These are phyloP conservation scores for Engystomops pustulosus DNA, from an alignment of 2,113 vertebrate species.

Conservation along the genomic window DNA sequence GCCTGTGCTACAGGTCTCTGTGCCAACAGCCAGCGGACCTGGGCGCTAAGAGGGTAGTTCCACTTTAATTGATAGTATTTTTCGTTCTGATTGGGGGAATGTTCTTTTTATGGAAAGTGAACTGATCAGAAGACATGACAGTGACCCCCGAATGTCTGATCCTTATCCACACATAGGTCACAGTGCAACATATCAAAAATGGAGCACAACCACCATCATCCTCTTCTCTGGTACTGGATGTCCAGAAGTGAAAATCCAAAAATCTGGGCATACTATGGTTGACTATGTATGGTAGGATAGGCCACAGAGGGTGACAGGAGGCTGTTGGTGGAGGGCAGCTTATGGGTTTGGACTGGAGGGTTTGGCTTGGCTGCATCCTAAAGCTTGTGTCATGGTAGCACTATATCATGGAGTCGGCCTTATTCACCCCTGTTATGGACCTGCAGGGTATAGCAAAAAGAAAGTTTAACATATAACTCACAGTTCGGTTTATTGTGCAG, in stretches of 20 bases:
- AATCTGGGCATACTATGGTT: not conserved
- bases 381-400: too few relatives aligned
- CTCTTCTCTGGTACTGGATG: not conserved
- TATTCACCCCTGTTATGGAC: too few relatives aligned
- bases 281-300: too few relatives aligned
- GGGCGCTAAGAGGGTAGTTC: constrained; percentile 7
- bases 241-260: too few relatives aligned
- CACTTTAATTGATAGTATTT: not conserved
- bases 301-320: too few relatives aligned
- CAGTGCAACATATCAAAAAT: not conserved
- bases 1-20: not conserved
- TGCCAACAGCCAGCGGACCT: constrained; percentile 1
- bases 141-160: not conserved
- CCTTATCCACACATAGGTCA: not conserved
- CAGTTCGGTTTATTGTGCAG: too few relatives aligned
- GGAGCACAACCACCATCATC: not conserved
- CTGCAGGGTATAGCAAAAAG: too few relatives aligned
- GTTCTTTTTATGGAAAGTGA: not conserved
- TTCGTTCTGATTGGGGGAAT: constrained; percentile 1
- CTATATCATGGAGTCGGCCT: too few relatives aligned
- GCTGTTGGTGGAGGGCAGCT: too few relatives aligned
- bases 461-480: too few relatives aligned
- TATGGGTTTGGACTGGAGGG: too few relatives aligned
- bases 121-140: not conserved
- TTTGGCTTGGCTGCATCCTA: too few relatives aligned